Percentiles rank a stretch among this genome's conserved stretches.
These are phyloP conservation scores for Anabacerthia variegaticeps DNA, from an alignment of 2,797 vertebrate genomes.

Conservation along the genomic window DNA sequence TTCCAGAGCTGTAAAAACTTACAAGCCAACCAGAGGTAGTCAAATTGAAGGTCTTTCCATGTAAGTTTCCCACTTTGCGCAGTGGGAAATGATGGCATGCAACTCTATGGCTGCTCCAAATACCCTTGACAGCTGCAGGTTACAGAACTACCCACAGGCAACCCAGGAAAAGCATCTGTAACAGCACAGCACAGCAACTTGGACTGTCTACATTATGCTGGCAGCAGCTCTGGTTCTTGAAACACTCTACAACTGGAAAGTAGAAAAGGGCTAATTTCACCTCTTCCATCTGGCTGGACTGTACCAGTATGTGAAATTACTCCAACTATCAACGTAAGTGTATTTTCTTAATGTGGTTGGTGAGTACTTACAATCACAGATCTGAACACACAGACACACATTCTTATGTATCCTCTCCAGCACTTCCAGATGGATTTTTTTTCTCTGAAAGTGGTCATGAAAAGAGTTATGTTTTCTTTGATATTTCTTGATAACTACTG, in stretches of 20 bases:
- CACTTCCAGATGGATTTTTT: neutral
- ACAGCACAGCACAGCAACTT: neutral
- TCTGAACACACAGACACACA: fast-evolving
- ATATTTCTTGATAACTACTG: neutral
- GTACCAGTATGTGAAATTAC: neutral
- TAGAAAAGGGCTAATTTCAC: neutral
- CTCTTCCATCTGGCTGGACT: neutral
- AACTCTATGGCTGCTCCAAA: neutral
- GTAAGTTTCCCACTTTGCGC: neutral
- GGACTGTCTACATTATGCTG: neutral
- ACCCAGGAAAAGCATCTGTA: neutral
- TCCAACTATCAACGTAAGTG: fast-evolving
- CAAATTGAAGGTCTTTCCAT: neutral
- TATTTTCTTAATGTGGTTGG: neutral
- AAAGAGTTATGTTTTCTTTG: neutral
- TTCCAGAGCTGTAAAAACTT: neutral
- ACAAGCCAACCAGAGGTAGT: neutral
- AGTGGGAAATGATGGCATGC: neutral
- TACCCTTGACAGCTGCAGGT: neutral
- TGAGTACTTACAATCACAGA: neutral
- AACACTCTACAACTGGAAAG: neutral
- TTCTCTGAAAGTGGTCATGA: neutral
- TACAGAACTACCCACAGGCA: neutral
- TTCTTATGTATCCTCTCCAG: neutral
- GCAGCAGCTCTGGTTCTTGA: neutral